These are phyloP conservation scores for Steatocranus sp. DNA, from an alignment of 2,797 vertebrate species.

Conservation along the genomic window DNA sequence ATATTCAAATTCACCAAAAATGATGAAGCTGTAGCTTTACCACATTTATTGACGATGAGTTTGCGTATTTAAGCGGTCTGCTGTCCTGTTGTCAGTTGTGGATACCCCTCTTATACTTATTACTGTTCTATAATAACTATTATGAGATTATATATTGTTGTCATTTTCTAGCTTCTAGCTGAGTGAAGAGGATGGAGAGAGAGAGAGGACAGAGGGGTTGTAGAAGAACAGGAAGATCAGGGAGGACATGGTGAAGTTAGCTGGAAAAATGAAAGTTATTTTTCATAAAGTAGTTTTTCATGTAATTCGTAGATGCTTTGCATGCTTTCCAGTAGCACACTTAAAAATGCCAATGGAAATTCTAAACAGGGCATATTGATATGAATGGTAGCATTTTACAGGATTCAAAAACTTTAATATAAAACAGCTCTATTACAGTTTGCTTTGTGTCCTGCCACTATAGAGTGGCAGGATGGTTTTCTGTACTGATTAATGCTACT, in stretches of 20 bases:
- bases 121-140: not conserved
- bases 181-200: not conserved
- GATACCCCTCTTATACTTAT: not conserved
- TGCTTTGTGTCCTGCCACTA: not conserved
- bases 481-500: not conserved
- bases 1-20: not conserved
- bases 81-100: not conserved
- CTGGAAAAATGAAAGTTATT: not conserved
- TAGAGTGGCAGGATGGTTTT: not conserved
- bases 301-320: not conserved
- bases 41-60: not conserved
- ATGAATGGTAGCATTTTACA: not conserved
- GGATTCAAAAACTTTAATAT: not conserved
- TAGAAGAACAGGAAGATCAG: not conserved
- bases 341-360: not conserved
- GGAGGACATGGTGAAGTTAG: not conserved
- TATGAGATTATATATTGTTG: not conserved
- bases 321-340: not conserved
- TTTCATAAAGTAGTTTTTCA: not conserved
- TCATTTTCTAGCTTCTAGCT: not conserved
- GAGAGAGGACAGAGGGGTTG: not conserved
- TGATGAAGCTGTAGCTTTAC: not conserved
- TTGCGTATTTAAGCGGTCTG: not conserved
- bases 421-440: not conserved
- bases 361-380: not conserved